These are phyloP conservation scores for Hemicordylus capensis DNA, from an alignment of 2,113 vertebrate species.

Conservation along the genomic window DNA sequence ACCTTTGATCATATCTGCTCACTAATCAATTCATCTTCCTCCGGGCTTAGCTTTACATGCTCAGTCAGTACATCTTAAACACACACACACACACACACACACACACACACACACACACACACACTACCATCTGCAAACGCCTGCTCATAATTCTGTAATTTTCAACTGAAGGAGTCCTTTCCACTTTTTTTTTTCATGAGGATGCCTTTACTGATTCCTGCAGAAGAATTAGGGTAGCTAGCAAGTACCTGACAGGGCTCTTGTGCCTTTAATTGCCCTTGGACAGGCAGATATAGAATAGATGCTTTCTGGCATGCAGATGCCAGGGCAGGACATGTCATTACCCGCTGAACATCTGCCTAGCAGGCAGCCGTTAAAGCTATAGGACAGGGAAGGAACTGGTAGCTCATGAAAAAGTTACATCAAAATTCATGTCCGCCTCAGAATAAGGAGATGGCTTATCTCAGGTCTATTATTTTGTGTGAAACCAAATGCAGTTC, in stretches of 20 bases:
- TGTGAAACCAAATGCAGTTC: no score
- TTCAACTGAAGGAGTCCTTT: constrained; percentile 41
- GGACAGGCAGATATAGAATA: background rate
- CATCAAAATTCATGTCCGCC: no score
- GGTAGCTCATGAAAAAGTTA: no score
- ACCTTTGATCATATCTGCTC: background rate
- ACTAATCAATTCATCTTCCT: constrained; percentile 3
- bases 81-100: background rate
- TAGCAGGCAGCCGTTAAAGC: background rate
- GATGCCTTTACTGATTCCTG: background rate
- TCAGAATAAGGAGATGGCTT: no score
- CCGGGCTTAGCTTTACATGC: background rate
- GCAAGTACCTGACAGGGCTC: background rate
- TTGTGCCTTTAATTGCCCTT: background rate
- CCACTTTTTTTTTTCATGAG: background rate
- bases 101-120: background rate
- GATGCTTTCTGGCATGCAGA: no score
- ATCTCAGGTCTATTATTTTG: no score
- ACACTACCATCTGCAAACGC: constrained; percentile 45
- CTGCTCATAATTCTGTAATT: constrained; percentile 55
- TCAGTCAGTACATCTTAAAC: background rate
- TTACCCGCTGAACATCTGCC: background rate
- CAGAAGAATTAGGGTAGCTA: background rate
- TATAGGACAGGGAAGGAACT: no score
- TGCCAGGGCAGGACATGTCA: background rate